These are phyloP conservation scores for Geococcyx californianus DNA, from an alignment of 2,113 vertebrate species.

Conservation along the genomic window DNA sequence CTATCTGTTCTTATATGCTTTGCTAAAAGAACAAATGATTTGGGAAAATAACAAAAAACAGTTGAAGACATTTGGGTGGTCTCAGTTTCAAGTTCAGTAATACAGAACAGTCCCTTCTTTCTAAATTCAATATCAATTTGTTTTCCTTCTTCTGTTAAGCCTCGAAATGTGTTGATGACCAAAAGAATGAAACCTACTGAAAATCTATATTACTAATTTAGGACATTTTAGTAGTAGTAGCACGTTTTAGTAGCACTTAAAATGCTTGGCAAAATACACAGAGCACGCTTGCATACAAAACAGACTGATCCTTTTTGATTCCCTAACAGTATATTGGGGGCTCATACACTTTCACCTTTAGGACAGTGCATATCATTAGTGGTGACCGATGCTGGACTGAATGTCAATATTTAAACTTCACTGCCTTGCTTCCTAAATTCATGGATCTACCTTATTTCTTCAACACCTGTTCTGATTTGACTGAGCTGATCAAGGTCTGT, in stretches of 20 bases:
- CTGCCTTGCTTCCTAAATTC: neutral
- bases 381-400: neutral
- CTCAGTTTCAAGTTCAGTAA: neutral
- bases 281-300: neutral
- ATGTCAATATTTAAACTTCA: neutral
- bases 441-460: neutral
- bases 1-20: neutral
- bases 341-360: neutral
- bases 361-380: neutral
- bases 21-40: conserved; percentile 6
- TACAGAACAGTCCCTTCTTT: neutral
- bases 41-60: conserved; percentile 46
- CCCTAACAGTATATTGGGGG: neutral
- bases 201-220: neutral
- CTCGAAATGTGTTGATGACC: neutral
- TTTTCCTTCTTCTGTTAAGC: neutral
- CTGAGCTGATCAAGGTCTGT: neutral
- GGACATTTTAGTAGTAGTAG: neutral
- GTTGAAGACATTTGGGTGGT: conserved; percentile 56
- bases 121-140: neutral
- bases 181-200: neutral
- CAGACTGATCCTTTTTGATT: neutral
- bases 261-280: too few relatives aligned
- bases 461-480: neutral
- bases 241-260: neutral